Percentiles rank a stretch among this genome's conserved stretches.
Evolutionary conservation across 2,888 invertebrate genomes (phyloP).

Genomic region (Iselma pallidipennis): DNA sequence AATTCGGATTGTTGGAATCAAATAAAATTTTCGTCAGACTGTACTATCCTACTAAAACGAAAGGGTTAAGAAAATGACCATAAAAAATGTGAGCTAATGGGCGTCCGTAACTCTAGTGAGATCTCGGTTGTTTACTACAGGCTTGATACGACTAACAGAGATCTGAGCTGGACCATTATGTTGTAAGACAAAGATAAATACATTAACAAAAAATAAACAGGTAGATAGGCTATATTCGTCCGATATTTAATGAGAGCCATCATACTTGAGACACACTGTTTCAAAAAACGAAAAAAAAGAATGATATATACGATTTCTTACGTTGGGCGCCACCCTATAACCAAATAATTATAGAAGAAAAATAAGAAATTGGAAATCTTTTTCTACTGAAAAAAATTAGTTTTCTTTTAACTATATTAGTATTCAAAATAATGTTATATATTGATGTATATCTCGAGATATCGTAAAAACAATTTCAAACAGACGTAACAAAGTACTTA

Average conservation of each 20-base stretch:
- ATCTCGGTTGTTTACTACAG: slow-evolving; percentile 42
- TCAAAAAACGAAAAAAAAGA: slow-evolving; percentile 10
- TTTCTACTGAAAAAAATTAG: neutral
- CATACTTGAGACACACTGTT: slow-evolving; percentile 29
- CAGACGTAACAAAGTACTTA: slow-evolving; percentile 40
- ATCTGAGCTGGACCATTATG: slow-evolving; percentile 16
- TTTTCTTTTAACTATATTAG: neutral
- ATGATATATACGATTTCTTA: neutral
- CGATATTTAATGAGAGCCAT: slow-evolving; percentile 44
- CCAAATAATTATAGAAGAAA: neutral
- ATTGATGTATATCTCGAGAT: slow-evolving; percentile 34
- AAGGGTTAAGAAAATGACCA: slow-evolving; percentile 47
- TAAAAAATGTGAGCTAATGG: slow-evolving; percentile 48
- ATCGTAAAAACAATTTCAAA: slow-evolving; percentile 36
- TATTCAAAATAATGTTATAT: slow-evolving; percentile 22
- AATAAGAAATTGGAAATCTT: too few relatives aligned
- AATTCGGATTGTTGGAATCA: slow-evolving; percentile 17
- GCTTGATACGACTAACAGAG: slow-evolving; percentile 21
- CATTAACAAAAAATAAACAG: slow-evolving; percentile 44
- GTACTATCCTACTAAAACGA: slow-evolving; percentile 43
- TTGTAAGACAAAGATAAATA: slow-evolving; percentile 20
- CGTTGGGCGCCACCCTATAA: neutral
- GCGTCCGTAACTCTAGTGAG: slow-evolving; percentile 38
- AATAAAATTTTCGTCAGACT: slow-evolving; percentile 32
- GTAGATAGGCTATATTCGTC: slow-evolving; percentile 44